phyloP scores from a whole-genome alignment of 2,113 vertebrate species.

The Pavo muticus region DNA sequence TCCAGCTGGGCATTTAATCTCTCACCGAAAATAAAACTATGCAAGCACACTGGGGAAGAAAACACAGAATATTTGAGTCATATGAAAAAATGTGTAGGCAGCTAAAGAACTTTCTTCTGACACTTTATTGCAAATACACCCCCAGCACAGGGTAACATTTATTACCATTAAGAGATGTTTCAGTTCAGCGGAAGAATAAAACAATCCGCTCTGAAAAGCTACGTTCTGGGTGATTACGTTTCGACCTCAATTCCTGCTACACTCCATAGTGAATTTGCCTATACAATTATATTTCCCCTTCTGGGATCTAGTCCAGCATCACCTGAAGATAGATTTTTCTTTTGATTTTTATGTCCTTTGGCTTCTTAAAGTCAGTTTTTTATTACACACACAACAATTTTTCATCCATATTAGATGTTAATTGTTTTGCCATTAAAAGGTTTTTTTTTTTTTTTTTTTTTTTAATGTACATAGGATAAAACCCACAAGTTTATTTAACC shows the following conservation, averaged over 20 bases:
- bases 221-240: slow-evolving; percentile 24
- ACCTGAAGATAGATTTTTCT: neutral
- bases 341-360: neutral
- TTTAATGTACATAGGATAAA: neutral
- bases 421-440: neutral
- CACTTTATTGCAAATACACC: neutral
- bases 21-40: neutral
- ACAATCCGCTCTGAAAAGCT: neutral
- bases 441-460: neutral
- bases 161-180: slow-evolving; percentile 33
- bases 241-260: slow-evolving; percentile 42
- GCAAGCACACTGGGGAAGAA: neutral
- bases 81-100: neutral
- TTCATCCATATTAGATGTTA: neutral
- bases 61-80: neutral
- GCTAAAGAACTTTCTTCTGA: neutral
- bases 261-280: neutral
- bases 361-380: neutral
- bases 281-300: neutral
- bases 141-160: slow-evolving; percentile 27
- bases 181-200: slow-evolving; percentile 33
- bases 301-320: neutral
- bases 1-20: neutral
- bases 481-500: neutral
- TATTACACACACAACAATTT: neutral